Evolutionary conservation across 1,140 invertebrate genomes (phyloP).

Genomic region (Pseudomyrmex concolor): DNA sequence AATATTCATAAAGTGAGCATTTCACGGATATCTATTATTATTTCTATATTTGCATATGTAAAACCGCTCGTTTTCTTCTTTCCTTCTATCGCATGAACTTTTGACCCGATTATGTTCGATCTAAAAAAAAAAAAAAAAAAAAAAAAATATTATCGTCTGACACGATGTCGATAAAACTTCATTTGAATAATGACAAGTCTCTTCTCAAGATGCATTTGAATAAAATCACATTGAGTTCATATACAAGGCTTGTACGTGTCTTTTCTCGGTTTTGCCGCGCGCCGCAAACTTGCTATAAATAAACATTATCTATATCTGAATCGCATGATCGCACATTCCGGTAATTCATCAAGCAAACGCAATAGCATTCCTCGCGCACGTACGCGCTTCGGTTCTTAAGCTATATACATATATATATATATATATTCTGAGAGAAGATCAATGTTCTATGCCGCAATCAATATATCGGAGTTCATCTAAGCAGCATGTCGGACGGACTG

Average conservation of each 20-base stretch:
- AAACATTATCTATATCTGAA: background rate
- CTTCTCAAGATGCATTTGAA: background rate
- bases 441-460: constrained; percentile 9
- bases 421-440: background rate
- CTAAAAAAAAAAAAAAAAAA: background rate
- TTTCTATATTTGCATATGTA: background rate
- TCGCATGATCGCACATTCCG: background rate
- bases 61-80: background rate
- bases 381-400: background rate
- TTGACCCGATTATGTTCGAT: constrained; percentile 26
- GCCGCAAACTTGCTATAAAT: background rate
- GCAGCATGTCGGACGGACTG: background rate
- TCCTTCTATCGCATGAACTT: constrained; percentile 17
- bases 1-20: background rate
- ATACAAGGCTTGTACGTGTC: too few relatives aligned
- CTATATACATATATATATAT: too few relatives aligned
- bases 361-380: background rate
- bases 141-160: background rate
- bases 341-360: background rate
- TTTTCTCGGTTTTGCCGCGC: too few relatives aligned
- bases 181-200: background rate
- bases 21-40: background rate
- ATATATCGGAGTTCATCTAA: constrained; percentile 32
- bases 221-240: too few relatives aligned
- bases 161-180: background rate